A percentile compares a stretch with the other conserved stretches of the same genome.
These are phyloP conservation scores for Bradypodion ventrale DNA, from an alignment of 2,797 vertebrate species.

Conservation along the genomic window DNA sequence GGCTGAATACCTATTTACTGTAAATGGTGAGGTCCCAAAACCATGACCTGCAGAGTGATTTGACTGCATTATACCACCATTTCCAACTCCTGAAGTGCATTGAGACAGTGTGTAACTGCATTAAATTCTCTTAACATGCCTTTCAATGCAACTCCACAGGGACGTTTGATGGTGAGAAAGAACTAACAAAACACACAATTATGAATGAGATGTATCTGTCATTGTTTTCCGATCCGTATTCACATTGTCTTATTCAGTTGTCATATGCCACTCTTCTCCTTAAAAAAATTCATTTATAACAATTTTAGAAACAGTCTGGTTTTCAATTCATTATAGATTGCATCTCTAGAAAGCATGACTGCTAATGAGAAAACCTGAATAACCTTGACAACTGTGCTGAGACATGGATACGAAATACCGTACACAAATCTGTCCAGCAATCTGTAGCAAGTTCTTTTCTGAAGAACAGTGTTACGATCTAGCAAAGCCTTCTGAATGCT, in stretches of 20 bases:
- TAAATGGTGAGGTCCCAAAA: background rate
- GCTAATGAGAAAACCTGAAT: constrained; percentile 33
- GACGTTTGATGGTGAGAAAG: background rate
- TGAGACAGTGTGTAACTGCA: constrained; percentile 9
- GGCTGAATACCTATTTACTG: background rate
- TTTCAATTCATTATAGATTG: constrained; percentile 7
- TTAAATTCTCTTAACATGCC: constrained; percentile 19
- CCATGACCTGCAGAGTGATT: background rate
- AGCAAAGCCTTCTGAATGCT: background rate
- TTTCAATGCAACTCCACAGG: constrained; percentile 14
- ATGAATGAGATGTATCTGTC: background rate
- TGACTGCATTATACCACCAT: constrained; percentile 7
- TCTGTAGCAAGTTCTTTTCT: constrained; percentile 10
- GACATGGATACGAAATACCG: constrained; percentile 26
- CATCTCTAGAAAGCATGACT: constrained; percentile 5
- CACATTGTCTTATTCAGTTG: background rate
- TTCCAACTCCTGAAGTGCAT: constrained; percentile 1
- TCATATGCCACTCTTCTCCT: background rate
- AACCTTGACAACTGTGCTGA: constrained; percentile 33
- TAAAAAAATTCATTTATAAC: background rate
- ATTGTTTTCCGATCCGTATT: background rate
- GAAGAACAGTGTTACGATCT: background rate
- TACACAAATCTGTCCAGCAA: constrained; percentile 13
- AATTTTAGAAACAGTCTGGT: background rate
- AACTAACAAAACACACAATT: background rate